Base-by-base conservation (phyloP, 30 jellyfish, hydroid and myxozoan species). In the Clytia hemisphaerica region DNA sequence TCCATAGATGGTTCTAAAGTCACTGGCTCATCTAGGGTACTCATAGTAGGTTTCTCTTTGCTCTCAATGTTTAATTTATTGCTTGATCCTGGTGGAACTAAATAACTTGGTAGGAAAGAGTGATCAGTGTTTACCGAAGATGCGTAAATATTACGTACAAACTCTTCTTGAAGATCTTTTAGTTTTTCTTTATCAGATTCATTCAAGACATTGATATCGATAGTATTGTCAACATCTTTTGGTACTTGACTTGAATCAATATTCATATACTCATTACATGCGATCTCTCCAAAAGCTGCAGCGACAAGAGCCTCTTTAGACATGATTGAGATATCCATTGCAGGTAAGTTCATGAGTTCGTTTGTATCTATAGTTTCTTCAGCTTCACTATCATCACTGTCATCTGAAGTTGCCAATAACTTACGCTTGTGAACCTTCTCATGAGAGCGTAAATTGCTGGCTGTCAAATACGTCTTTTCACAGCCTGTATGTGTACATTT, bases 1-100 rank as follows among this genome's bases (percentile, higher is more conserved):
- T 65, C 78, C 78, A 65, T 65, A 37, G 78, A 48, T 48, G 33
- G 25, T 37, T 65, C 78, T 19, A 65, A 57, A 6, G 70, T 57
- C 4, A 22, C 70, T 6, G 30, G 7, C 15, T 57, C 70, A 51
- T 51, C 24, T 12, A 10, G 31, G 16, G 70, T 6, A n/a, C 25
- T 16, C 6, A 0, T 22, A 7, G 44, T 10, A 57, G 25, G 45
- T 6, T 57, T 10, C 5, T 57, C 70, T 57, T 22, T 22, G 27
- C 30, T 31, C 6, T 12, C 25, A 6, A 57, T 22, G 37, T 57
- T 33, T 16, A 16, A 16, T 12, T 12, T n/a, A n/a, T n/a, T n/a
- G n/a, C n/a, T n/a, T n/a, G n/a, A n/a, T n/a, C n/a, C n/a, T n/a
- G n/a, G n/a, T n/a, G n/a, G n/a, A n/a, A n/a, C n/a, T n/a, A n/a